These are phyloP conservation scores for Caenorhabditis latens DNA, from an alignment of 1,140 invertebrate genomes.

Conservation along the genomic window DNA sequence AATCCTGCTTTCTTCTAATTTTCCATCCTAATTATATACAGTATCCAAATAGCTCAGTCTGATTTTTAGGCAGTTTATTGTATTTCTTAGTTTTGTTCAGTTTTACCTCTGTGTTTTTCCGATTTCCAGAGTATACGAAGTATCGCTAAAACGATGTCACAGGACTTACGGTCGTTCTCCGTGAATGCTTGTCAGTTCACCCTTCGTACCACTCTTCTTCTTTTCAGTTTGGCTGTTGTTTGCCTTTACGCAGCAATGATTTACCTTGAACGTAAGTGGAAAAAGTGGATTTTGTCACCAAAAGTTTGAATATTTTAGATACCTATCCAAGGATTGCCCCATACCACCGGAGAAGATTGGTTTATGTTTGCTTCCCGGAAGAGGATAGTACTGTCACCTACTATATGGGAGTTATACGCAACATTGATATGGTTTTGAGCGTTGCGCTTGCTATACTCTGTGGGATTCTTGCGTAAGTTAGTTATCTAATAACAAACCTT, in stretches of 20 bases:
- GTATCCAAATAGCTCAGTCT: no score
- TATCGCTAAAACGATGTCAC: no score
- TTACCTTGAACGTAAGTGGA: not conserved
- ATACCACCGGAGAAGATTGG: not conserved
- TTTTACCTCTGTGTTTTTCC: no score
- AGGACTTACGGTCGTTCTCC: no score
- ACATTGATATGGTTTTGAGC: not conserved
- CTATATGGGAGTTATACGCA: not conserved
- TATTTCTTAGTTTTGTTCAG: no score
- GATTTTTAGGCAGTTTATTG: no score
- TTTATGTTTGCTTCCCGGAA: not conserved
- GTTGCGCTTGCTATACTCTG: not conserved
- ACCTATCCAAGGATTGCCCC: not conserved
- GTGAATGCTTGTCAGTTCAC: no score
- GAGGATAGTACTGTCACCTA: not conserved
- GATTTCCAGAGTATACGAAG: no score
- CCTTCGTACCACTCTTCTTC: no score
- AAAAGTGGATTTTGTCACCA: not conserved
- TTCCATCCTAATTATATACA: no score
- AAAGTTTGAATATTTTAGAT: not conserved
- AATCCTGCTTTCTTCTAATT: no score
- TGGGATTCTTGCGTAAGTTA: not conserved
- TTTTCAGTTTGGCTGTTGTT: no score
- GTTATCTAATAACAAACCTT: not conserved
- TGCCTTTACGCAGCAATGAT: not conserved